phyloP scores from a whole-genome alignment of 2,888 invertebrate species.

The Papilio protenor region DNA sequence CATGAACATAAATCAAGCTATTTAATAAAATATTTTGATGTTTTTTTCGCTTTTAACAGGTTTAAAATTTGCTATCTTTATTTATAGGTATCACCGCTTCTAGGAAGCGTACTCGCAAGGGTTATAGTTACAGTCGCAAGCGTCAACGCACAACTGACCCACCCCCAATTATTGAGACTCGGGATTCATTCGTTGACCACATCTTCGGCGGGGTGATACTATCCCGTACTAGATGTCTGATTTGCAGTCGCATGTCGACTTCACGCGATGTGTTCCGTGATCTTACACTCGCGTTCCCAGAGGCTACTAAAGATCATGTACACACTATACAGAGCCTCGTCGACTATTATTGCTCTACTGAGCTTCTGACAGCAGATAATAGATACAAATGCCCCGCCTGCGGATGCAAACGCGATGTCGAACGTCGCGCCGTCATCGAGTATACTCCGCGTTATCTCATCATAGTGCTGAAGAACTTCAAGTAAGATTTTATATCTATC shows the following conservation, averaged over 20 bases:
- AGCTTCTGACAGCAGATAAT: not conserved
- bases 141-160: not conserved
- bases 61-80: too few species aligned
- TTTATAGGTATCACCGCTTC: not conserved
- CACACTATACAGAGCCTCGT: constrained; percentile 19
- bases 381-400: constrained; percentile 10
- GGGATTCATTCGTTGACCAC: constrained; percentile 84
- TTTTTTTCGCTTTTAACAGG: too few species aligned
- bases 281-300: constrained; percentile 90
- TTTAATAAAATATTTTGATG: too few species aligned
- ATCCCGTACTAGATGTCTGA: constrained; percentile 89
- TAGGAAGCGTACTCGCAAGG: not conserved
- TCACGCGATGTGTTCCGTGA: constrained; percentile 92
- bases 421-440: constrained; percentile 13
- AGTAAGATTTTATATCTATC: constrained; percentile 1
- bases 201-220: constrained; percentile 91
- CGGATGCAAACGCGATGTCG: not conserved
- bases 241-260: constrained; percentile 73
- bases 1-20: too few species aligned
- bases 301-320: constrained; percentile 49
- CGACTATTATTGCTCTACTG: constrained; percentile 18
- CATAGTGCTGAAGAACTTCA: constrained; percentile 16
- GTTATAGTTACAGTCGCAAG: constrained; percentile 48
- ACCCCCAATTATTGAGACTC: constrained; percentile 59
- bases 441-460: constrained; percentile 3